Evolutionary conservation across 1,140 invertebrate genomes (phyloP).

Genomic region (Zeugodacus cucurbitae): DNA sequence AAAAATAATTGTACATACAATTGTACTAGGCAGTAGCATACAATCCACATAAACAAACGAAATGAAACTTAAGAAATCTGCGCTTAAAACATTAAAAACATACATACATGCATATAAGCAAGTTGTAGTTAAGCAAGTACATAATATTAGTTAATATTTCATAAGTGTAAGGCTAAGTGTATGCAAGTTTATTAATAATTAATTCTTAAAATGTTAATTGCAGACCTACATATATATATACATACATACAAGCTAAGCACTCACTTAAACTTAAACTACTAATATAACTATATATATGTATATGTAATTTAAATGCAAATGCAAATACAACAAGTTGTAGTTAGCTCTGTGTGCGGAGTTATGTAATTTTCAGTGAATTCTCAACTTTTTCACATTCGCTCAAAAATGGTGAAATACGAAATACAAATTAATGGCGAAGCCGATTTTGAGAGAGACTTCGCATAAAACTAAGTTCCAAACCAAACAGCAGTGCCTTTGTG

Average conservation of each 20-base stretch:
- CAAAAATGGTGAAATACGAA: not conserved
- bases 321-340: not conserved
- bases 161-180: not conserved
- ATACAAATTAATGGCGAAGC: not conserved
- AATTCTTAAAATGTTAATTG: not conserved
- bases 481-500: slow-evolving; percentile 23
- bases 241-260: not conserved
- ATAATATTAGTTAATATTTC: not conserved
- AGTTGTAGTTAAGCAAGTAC: too few relatives aligned
- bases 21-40: not conserved
- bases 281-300: not conserved
- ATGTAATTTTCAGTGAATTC: not conserved
- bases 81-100: not conserved
- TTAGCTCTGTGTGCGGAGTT: not conserved
- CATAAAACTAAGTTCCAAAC: not conserved
- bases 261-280: not conserved
- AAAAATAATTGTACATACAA: not conserved
- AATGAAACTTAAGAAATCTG: not conserved
- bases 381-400: not conserved
- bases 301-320: not conserved
- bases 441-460: not conserved
- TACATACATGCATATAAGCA: not conserved
- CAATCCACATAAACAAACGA: not conserved
- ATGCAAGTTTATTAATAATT: not conserved
- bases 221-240: not conserved